Evolutionary conservation across 2,797 vertebrate genomes (phyloP).

Genomic region (Graptemys geographica): DNA sequence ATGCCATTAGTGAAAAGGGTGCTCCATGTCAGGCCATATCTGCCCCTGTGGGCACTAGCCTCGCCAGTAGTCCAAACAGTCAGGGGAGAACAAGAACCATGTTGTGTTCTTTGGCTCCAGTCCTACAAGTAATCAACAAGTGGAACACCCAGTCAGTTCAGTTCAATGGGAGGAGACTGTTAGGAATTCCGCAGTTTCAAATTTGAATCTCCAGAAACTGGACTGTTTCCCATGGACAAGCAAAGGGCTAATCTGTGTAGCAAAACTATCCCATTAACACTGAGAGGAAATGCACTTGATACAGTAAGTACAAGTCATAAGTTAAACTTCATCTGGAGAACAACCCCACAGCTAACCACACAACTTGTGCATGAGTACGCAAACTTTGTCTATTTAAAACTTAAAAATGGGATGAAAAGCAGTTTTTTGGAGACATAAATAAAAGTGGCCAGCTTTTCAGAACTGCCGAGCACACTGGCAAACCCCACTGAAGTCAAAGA

Average conservation of each 20-base stretch:
- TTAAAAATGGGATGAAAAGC: background rate
- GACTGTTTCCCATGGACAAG: background rate
- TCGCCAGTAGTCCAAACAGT: background rate
- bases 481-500: slow-evolving; percentile 4
- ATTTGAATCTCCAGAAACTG: background rate
- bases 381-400: background rate
- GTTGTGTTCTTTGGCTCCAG: background rate
- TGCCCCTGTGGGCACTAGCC: background rate
- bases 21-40: background rate
- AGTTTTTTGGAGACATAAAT: background rate
- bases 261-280: background rate
- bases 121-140: background rate
- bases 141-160: background rate
- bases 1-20: background rate
- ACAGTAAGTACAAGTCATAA: background rate
- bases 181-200: background rate
- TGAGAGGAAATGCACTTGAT: background rate
- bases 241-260: background rate
- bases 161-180: background rate
- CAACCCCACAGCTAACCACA: background rate
- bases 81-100: background rate
- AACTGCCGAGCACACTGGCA: background rate
- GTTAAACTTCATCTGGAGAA: background rate
- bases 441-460: background rate
- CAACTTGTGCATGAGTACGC: fast-evolving